Base-by-base conservation (phyloP, 37 sponge, comb jelly and placozoan species). In the Hormiphora californensis region DNA sequence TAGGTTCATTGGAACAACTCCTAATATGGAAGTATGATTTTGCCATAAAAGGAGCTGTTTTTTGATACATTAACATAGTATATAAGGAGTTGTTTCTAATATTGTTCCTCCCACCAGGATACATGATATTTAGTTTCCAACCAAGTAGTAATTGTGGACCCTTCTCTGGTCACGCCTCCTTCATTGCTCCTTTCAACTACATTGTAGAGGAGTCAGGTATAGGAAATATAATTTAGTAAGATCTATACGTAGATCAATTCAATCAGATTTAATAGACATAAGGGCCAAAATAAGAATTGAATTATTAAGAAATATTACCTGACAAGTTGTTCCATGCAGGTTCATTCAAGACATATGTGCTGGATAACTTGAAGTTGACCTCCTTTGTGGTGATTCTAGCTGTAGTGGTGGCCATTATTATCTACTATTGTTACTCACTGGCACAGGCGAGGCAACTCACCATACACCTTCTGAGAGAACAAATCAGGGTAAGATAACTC, bases 331-430 rank as follows among this genome's bases (percentile, higher is more conserved):
- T 17, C 9, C 15, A 17, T 49, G 53, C 53, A 67, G 68, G 68
- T 3, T 4, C 39, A 8, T 67, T 67, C 30, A 67, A 67, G 30
- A 30, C 12, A 5, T 28, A 28, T 5, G 34, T 67, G 9, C 36
- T 67, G 68, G 68, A 67, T 35, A 67, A 67, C 38, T 39, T 67
- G 30, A 67, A 67, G 39, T 36, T 34, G 35, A 67, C 68, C 7
- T 67, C 68, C 2, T 36, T 67, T 8, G 68, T 67, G 32, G 68
- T 67, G 39, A 39, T 67, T 5, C 31, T 67, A 15, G 68, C 30
- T 36, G 68, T 67, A 39, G 68, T 67, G 34, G 34, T 39, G 68
- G 19, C 34, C 7, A 67, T 67, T 4, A 30, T 67, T 32, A 67
- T 67, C 68, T 30, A 67, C 36, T 67, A 28, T 39, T 67, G 31